Evolutionary conservation across 2,888 invertebrate species (phyloP), one percentile per base, ranked within the genome.

Genomic region (Atethmia centrago): DNA sequence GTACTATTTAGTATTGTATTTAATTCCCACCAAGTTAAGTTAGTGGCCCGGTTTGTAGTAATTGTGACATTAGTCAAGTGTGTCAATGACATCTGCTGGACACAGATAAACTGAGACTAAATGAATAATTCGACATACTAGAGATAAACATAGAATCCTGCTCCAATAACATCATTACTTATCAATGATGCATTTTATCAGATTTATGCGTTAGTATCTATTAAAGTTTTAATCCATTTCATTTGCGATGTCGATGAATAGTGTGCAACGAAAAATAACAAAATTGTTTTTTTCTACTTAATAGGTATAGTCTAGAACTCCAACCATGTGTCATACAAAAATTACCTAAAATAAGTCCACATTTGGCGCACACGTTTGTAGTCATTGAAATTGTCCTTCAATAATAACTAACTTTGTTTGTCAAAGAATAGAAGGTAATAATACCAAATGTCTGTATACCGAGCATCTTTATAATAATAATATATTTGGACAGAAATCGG

Each of bases 11-110:
- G 42, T 77, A 66, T 78, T 78, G 55, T 75, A 76, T 83, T 64
- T 78, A 75, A 67, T 82, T 82, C 87, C 87, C 87, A 87, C 87
- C 87, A 83, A 80, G 71, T 78, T 83, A 51, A 74, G 61, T 83
- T 73, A 85, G 85, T 72, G 63, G 72, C 74, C 78, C 69, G 71
- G 71, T 77, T 77, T 82, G 82, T 77, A 72, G 8, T 55, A 56
- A 47, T 47, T 16, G 68, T 67, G 68, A 49, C 51, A 59, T 62
- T 47, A 58, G 51, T 59, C 56, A 75, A 78, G 59, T 77, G 55
- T 74, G 73, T 71, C 74, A 63, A 61, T 74, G 68, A 66, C 77
- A 73, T 85, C 77, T 42, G 68, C 19, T 55, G 47, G 28, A 49
- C 31, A 14, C 21, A 70, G 85, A 85, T 79, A 79, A 73, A 71